Base-by-base conservation (phyloP, 2,113 vertebrate species). In the Peromyscus leucopus region DNA sequence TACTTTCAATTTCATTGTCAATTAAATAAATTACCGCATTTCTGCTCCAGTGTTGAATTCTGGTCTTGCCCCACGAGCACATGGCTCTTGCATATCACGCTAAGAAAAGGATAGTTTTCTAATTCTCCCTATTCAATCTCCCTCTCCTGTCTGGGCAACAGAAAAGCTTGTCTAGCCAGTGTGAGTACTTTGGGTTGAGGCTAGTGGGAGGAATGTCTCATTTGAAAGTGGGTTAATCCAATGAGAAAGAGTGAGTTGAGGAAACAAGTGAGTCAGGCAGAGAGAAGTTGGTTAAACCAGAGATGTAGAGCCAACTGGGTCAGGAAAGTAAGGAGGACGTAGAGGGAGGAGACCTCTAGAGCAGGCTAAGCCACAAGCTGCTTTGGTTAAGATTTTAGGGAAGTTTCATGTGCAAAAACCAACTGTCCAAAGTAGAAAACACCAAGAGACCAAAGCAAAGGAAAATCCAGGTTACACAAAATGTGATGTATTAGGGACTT, bases 1-100 rank as follows among this genome's bases (percentile, higher is more conserved):
- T 95, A 48, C 89, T 94, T 94, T 76, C 24, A 94, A 55, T n/a
- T 93, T 84, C 48, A 83, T 63, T 94, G 42, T 92, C 46, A 80
- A 72, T 85, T 83, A 88, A 94, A 71, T 63, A 85, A 91, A 21
- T 89, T 83, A 42, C 36, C 46, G 55, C 28, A 88, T 90, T 97
- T 88, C 75, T 96, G 8, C 69, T 80, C 36, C 42, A 63, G 16
- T 9, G 1, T 72, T 95, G n/a, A 80, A 92, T 94, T 95, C 71
- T 59, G 72, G 24, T 42, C n/a, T 79, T 92, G 17, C 59, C 1
- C 24, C 42, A 16, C 2, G 48, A 57, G 57, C 59, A 93, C 36
- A 48, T 85, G 51, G 63, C 85, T 87, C 51, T 90, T 92, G 55
- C 51, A 84, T 94, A 71, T 31, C 55, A 65, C 22, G 74, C 74